Conservation (phyloP, 2,113 vertebrate species). For the Macquaria australasica region DNA sequence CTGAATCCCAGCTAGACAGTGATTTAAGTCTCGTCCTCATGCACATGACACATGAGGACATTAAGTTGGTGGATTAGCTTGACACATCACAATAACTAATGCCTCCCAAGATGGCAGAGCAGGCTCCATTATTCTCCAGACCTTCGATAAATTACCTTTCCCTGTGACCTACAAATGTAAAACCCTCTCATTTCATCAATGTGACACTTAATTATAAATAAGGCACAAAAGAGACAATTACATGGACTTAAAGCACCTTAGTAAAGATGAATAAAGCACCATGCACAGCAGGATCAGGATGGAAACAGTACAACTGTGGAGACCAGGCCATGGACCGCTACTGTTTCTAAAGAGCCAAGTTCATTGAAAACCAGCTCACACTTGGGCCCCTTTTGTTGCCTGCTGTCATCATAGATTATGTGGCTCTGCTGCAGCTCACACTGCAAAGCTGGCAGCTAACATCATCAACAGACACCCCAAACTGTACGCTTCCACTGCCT, state of each 20-base stretch:
- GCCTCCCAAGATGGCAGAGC: constrained; percentile 54
- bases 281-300: neutral
- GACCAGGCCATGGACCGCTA: constrained; percentile 17
- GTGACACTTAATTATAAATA: constrained; percentile 69
- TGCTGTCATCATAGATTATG: constrained; percentile 21
- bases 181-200: constrained; percentile 67
- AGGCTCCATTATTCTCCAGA: constrained; percentile 74
- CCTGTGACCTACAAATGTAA: constrained; percentile 65
- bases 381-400: constrained; percentile 45
- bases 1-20: constrained; percentile 36
- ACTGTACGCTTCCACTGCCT: constrained; percentile 15
- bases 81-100: constrained; percentile 72
- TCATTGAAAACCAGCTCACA: constrained; percentile 77
- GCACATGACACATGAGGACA: constrained; percentile 61
- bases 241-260: constrained; percentile 11
- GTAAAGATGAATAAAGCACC: constrained; percentile 27
- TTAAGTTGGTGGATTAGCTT: constrained; percentile 67
- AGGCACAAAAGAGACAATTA: constrained; percentile 54
- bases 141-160: constrained; percentile 71
- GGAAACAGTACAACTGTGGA: constrained; percentile 15
- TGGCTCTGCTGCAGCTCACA: constrained; percentile 28
- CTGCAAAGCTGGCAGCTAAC: constrained; percentile 37
- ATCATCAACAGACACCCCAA: neutral
- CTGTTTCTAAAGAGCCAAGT: constrained; percentile 41
- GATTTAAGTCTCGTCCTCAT: constrained; percentile 43